Evolutionary conservation across 1,140 invertebrate genomes (phyloP).

Genomic region (Lycorma delicatula): DNA sequence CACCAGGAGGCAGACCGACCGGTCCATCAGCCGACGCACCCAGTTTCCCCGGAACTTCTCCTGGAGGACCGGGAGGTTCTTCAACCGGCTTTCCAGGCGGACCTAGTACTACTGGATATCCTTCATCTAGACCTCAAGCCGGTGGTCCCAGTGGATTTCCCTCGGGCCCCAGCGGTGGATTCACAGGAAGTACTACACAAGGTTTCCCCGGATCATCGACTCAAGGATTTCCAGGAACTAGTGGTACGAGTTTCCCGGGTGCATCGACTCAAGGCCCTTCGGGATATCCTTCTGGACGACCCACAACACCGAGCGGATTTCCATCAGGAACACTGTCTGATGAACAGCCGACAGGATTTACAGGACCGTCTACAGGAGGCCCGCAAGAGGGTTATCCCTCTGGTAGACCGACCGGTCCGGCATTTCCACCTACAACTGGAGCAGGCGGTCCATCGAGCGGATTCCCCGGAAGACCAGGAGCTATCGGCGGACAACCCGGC

Average conservation of each 20-base stretch:
- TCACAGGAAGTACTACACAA: conserved; percentile 1
- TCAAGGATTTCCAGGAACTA: conserved; percentile 6
- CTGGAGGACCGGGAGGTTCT: conserved; percentile 30
- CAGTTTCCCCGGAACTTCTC: conserved; percentile 23
- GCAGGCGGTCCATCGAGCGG: conserved; percentile 18
- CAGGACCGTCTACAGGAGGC: conserved; percentile 19
- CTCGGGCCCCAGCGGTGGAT: not conserved
- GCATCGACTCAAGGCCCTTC: conserved; percentile 16
- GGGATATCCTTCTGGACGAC: conserved; percentile 24
- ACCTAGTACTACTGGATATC: no score
- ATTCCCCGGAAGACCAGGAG: not conserved
- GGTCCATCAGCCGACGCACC: conserved; percentile 17
- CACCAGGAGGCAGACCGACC: conserved; percentile 28
- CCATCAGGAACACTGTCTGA: conserved; percentile 23
- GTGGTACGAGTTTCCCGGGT: conserved; percentile 8
- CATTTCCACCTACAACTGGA: conserved; percentile 27
- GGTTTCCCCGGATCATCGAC: conserved; percentile 10
- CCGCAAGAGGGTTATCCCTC: conserved; percentile 22
- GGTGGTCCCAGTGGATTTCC: not conserved
- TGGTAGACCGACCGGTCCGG: conserved; percentile 24
- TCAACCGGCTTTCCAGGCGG: conserved; percentile 14
- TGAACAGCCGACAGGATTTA: conserved; percentile 13
- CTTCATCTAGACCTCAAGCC: no score
- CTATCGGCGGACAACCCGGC: conserved; percentile 19
- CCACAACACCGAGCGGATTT: conserved; percentile 25